Base-by-base conservation (phyloP, 2,888 invertebrate genomes). In the Syrista parreyssii region DNA sequence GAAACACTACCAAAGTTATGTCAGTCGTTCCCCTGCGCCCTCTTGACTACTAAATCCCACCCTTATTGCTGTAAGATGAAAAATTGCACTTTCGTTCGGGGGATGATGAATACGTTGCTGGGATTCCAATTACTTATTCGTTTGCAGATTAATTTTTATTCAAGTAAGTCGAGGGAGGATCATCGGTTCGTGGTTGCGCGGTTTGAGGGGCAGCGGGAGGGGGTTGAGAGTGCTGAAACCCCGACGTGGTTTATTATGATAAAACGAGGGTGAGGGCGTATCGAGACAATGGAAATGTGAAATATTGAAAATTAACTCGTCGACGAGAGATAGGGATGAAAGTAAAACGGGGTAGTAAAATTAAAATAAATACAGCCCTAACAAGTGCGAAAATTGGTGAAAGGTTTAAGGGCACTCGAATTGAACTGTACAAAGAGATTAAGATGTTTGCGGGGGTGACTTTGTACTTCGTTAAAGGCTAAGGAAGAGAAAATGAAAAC, bases 321-420 rank as follows among this genome's bases (percentile, higher is more conserved):
- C 31, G 31, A 31, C 71, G 71, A 31, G 33, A 72, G 31, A 77
- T 36, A 40, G 34, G 35, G 75, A 36, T 55, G 23, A 40, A 40
- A 68, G 79, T 78, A 68, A 75, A 55, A 77, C 68, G 75, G 78
- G 76, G 69, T 74, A 76, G 23, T 76, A 73, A 82, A 82, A 83
- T 81, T 82, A 83, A 84, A 89, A 88, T 88, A 88, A 89, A 88
- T 89, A 87, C 85, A 84, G 80, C 79, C 80, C 82, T 88, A 89
- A 89, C 88, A 88, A 89, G 88, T 84, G 81, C 82, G 83, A 83
- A 86, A 87, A 86, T 86, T 85, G 87, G 85, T 84, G 85, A 82
- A 82, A 81, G 80, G 81, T 84, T 84, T 78, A 83, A 86, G 86
- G 82, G 83, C 83, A 82, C 88, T 87, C 81, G 82, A 84, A 77